Base-by-base conservation (phyloP, 2,113 vertebrate genomes). In the Eudyptes chrysolophus region DNA sequence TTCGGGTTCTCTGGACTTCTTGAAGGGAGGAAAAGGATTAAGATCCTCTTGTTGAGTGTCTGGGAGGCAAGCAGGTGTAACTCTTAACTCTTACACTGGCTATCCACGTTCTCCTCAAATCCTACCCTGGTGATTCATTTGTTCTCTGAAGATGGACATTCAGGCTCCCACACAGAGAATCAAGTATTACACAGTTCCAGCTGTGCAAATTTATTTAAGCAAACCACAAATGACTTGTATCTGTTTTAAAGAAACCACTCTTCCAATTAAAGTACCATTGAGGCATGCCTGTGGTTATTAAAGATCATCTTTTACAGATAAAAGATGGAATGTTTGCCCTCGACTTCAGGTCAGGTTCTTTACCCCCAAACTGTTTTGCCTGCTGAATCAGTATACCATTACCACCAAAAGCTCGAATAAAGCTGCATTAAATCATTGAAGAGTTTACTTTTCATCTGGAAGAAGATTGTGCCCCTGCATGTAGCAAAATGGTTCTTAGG, bases 151-250 rank as follows among this genome's bases (percentile, higher is more conserved):
- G 78, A 42, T 51, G 87, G 54, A 70, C 58, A 7, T 84, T 84
- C 12, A 48, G 34, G 19, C 10, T 97, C 29, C 76, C 44, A 7
- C 44, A 40, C 10, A 77, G 42, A 51, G 17, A 74, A 88, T 68
- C 16, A 30, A 88, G 48, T 57, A 57, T 80, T 77, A 32, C 29
- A 60, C 10, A 51, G 38, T 72, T 92, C 51, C 48, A 96, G 77
- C 66, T 87, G 70, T 70, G 81, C 14, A 58, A 27, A 77, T 91
- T 72, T 91, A 89, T 78, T 87, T 78, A 72, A 55, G 69, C 46
- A 87, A 94, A 77, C 89, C 95, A 70, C 93, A 87, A 36, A 61
- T 93, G 27, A 89, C 68, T 95, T 60, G 25, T 68, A 79, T 74
- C 77, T 83, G 11, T 85, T 96, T 61, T 76, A 42, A 69, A 92